A percentile compares a stretch with the other conserved stretches of the same genome.
phyloP scores from a whole-genome alignment of 92 coral and sea anemone species.

The Metridium senile region DNA sequence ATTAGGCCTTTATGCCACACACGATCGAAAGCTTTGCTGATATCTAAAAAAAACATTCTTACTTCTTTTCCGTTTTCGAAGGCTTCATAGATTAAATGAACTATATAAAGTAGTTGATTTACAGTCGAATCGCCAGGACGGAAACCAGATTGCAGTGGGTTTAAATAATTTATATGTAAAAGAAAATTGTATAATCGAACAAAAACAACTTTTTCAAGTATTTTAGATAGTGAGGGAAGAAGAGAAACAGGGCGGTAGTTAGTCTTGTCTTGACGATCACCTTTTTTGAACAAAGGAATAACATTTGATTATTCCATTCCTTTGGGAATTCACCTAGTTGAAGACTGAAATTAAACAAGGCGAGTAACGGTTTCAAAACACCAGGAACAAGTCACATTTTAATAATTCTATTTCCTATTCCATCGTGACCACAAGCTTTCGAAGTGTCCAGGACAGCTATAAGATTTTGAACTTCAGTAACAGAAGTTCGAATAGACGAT shows the following conservation, averaged over 20 bases:
- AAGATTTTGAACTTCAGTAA: neutral
- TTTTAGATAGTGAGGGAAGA: conserved; percentile 46
- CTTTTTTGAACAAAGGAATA: conserved; percentile 17
- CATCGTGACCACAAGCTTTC: conserved; percentile 44
- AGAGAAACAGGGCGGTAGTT: conserved; percentile 55
- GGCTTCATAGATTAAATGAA: conserved; percentile 52
- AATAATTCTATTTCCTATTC: conserved; percentile 33
- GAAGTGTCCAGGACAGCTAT: neutral
- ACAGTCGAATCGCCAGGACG: conserved; percentile 58
- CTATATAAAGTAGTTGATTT: conserved; percentile 46
- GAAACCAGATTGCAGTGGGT: conserved; percentile 58
- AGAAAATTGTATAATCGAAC: conserved; percentile 42
- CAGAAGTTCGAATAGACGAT: neutral
- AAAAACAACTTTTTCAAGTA: conserved; percentile 55
- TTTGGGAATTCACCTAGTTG: conserved; percentile 28
- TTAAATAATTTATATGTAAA: conserved; percentile 29
- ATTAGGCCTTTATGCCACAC: conserved; percentile 43
- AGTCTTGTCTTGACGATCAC: neutral
- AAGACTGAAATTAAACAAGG: conserved; percentile 16
- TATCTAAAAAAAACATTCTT: conserved; percentile 40
- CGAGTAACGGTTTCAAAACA: conserved; percentile 16
- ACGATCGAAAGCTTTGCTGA: conserved; percentile 48
- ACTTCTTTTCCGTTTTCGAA: conserved; percentile 61
- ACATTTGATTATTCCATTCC: conserved; percentile 18
- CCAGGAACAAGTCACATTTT: conserved; percentile 22